Base-by-base conservation (phyloP, 2,797 vertebrate species). In the Tinamus major region DNA sequence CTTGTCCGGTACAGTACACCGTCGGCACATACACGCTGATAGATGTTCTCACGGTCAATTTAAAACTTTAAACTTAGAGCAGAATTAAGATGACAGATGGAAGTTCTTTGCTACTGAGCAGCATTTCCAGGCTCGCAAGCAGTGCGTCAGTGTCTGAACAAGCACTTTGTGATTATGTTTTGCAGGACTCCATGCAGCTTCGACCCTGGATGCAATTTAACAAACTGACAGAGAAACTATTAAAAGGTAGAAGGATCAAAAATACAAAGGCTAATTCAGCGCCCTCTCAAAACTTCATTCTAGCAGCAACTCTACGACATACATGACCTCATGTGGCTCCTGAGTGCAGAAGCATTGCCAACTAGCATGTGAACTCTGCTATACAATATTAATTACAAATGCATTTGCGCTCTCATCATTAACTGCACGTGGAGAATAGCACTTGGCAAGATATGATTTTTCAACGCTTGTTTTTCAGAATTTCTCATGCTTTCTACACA, bases 1-100 rank as follows among this genome's bases (percentile, higher is more conserved):
- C 2, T 4, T 26, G 24, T 68, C 58, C 24, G 19, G 58, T 6
- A 75, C 0, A 0, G 8, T n/a, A 62, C 18, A 18, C 68, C 26
- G 75, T 48, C 7, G 81, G 41, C 21, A 29, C 31, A 37, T 23
- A 41, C 70, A 48, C 23, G 42, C 23, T 8, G 33, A 56, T n/a
- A n/a, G 55, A 56, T 56, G 55, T 56, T 56, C 31, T 56, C 55
- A 56, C 19, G 55, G 7, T 29, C 33, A 61, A 35, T 64, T 74
- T 83, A 91, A 89, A 74, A 44, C 46, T 59, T 74, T 29, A 59
- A 49, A 70, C 39, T 44, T 44, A 29, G 64, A 81, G 79, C 9
- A 11, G 17, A 75, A 91, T 70, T 56, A 70, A 21, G 46, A 44
- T 37, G 58, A 83, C 1, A 0, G 59, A 20, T 2, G 2, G 49